A percentile compares a stretch with the other conserved stretches of the same genome.
Evolutionary conservation across 2,113 vertebrate species (phyloP).

Genomic region (Gadus chalcogrammus): DNA sequence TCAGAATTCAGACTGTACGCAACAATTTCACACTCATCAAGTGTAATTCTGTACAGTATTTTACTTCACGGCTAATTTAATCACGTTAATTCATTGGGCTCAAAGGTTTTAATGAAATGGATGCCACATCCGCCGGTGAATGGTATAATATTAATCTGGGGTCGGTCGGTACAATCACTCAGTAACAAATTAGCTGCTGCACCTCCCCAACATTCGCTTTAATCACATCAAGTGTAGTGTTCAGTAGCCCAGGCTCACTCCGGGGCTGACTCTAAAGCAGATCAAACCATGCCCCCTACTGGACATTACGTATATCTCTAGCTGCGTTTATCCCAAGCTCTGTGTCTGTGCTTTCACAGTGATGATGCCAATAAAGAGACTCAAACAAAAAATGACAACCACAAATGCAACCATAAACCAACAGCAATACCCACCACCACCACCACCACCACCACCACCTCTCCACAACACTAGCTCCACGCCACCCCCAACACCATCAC

Average conservation of each 20-base stretch:
- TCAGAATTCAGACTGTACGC: slow-evolving; percentile 1
- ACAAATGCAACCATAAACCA: no score
- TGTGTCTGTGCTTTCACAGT: no score
- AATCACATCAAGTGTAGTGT: slow-evolving; percentile 55
- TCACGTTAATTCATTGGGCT: slow-evolving; percentile 14
- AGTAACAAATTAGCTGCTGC: slow-evolving; percentile 52
- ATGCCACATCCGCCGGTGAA: slow-evolving; percentile 40
- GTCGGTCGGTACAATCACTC: slow-evolving; percentile 59
- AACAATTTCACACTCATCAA: background rate
- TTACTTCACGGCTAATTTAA: slow-evolving; percentile 29
- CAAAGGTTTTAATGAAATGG: slow-evolving; percentile 15
- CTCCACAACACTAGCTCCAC: no score
- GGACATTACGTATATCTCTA: slow-evolving; percentile 62
- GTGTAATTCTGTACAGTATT: slow-evolving; percentile 26
- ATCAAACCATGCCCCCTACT: slow-evolving; percentile 90
- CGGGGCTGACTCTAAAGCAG: slow-evolving; percentile 38
- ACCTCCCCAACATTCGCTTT: slow-evolving; percentile 46
- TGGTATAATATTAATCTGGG: slow-evolving; percentile 50
- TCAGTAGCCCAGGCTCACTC: slow-evolving; percentile 34
- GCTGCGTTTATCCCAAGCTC: slow-evolving; percentile 1
- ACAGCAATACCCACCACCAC: no score
- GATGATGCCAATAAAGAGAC: no score
- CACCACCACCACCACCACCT: no score
- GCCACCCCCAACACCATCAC: no score
- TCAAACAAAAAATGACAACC: no score